Evolutionary conservation across 2,797 vertebrate genomes (phyloP), one percentile per base, ranked within the genome.

Genomic region (Meda fulgida): DNA sequence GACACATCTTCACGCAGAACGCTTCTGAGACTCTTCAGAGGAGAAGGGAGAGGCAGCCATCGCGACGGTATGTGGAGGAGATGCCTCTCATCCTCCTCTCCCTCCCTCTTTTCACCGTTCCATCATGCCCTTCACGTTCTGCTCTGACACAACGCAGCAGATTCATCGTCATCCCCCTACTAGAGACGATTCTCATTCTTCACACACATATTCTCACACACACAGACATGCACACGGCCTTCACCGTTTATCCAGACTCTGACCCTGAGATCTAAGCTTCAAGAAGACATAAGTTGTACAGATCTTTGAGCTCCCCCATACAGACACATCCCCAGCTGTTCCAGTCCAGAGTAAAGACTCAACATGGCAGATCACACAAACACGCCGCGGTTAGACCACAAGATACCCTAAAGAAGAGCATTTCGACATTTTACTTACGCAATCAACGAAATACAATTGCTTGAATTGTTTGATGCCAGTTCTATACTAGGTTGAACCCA

Each of bases 291-390:
- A 72, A 38, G 67, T 78, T 58, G 65, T 23, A 23, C 71, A 77
- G 78, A 69, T 80, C 53, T 23, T 34, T 60, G 60, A 76, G 43
- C 77, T 77, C 69, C 79, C 75, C 60, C 46, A 4, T 55, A 34
- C n/a, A 82, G 66, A 65, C 75, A 83, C n/a, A 65, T 51, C 80
- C 43, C 67, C 86, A 86, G 63, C 78, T 86, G 82, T 46, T 76
- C 43, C 38, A 40, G 78, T 46, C 8, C 29, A 38, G 40, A 63
- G 18, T 53, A 53, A 73, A 89, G 89, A 87, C 89, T 88, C 88
- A 89, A 89, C 89, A 92, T 78, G 83, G 85, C 34, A 40, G 81
- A 87, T 84, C 86, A 90, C 85, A 89, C 77, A 90, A 88, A 89
- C 90, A 89, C 85, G 91, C 85, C 87, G 78, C 87, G 48, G 75